A percentile compares a stretch with the other conserved stretches of the same genome.
Evolutionary conservation across 2,888 invertebrate genomes (phyloP).

Genomic region (Actias luna): DNA sequence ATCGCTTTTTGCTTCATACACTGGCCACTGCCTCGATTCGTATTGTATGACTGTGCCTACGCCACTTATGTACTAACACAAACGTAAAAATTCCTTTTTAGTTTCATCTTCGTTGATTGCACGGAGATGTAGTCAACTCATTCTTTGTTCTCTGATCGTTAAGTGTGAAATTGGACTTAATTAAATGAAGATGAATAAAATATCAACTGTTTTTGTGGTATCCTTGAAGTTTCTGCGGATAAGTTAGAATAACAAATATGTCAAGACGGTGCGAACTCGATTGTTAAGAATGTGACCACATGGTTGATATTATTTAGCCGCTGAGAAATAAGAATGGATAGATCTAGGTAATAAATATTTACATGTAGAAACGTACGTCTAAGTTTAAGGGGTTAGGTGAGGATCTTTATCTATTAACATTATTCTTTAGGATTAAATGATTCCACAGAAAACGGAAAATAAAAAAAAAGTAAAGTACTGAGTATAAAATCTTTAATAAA

Average conservation of each 20-base stretch:
- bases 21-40: slow-evolving; percentile 57
- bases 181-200: slow-evolving; percentile 18
- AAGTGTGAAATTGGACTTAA: slow-evolving; percentile 19
- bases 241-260: slow-evolving; percentile 9
- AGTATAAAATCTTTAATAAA: background rate
- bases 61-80: slow-evolving; percentile 41
- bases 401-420: too few species aligned
- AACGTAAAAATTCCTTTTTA: slow-evolving; percentile 34
- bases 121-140: slow-evolving; percentile 10
- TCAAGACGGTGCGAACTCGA: slow-evolving; percentile 1
- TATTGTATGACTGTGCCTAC: slow-evolving; percentile 45
- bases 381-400: background rate
- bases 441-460: background rate
- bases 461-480: too few species aligned
- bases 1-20: slow-evolving; percentile 77
- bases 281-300: slow-evolving; percentile 12
- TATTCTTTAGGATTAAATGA: too few species aligned
- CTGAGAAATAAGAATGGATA: background rate
- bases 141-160: slow-evolving; percentile 14
- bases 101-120: slow-evolving; percentile 13
- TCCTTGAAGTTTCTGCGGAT: background rate
- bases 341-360: background rate
- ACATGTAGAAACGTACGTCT: background rate
- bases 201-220: slow-evolving; percentile 14
- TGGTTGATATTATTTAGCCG: background rate